Percentiles rank a stretch among this genome's conserved stretches.
Conservation (phyloP, 2,113 vertebrate species). For the Pyxicephalus adspersus region DNA sequence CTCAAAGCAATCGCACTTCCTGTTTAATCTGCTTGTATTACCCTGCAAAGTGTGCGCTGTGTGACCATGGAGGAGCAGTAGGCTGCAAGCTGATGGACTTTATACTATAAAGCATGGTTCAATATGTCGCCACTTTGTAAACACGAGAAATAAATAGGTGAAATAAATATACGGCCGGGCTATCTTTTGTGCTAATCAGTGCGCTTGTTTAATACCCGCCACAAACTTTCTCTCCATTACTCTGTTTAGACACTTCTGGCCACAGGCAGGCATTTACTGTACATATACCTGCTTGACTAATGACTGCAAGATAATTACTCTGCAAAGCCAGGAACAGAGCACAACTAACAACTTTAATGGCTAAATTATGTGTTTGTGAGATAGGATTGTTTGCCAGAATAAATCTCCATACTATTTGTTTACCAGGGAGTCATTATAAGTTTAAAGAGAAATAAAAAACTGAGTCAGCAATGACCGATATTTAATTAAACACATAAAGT, state of each 20-base stretch:
- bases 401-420: neutral
- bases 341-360: conserved; percentile 38
- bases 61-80: no score
- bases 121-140: no score
- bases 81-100: no score
- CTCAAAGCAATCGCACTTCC: no score
- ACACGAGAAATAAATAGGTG: no score
- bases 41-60: no score
- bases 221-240: neutral
- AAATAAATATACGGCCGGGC: no score
- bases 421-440: neutral
- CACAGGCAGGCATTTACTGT: conserved; percentile 1
- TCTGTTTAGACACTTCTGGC: neutral
- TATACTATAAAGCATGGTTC: no score
- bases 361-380: neutral
- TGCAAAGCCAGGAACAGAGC: conserved; percentile 28
- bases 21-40: no score
- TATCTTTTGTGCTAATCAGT: neutral
- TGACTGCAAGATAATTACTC: conserved; percentile 29
- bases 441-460: neutral
- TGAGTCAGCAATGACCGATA: no score
- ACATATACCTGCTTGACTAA: conserved; percentile 15
- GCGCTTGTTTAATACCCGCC: neutral
- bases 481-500: no score
- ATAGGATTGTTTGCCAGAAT: neutral